Percentiles rank a stretch among this genome's conserved stretches.
Evolutionary conservation across 2,888 invertebrate species (phyloP).

Genomic region (Nymphalis c-album): DNA sequence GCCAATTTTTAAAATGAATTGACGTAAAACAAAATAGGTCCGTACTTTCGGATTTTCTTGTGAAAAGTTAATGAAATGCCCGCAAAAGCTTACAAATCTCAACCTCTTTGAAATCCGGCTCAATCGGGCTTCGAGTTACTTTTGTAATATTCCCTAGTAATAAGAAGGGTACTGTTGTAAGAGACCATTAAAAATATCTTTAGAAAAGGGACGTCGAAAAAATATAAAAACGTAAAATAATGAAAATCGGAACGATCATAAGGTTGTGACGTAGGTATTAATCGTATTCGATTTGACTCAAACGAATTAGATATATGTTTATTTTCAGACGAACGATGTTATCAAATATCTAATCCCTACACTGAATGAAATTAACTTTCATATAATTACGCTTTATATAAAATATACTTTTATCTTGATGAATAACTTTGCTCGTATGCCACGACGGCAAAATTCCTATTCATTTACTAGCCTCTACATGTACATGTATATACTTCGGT

Average conservation of each 20-base stretch:
- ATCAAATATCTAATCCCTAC: not conserved
- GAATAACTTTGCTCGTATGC: too few relatives aligned
- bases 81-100: conserved; percentile 32
- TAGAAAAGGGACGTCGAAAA: conserved; percentile 26
- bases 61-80: conserved; percentile 36
- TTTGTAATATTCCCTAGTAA: conserved; percentile 34
- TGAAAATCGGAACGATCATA: conserved; percentile 35
- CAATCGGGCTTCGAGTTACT: conserved; percentile 35
- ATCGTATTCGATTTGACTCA: conserved; percentile 32
- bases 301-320: conserved; percentile 11
- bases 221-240: conserved; percentile 31
- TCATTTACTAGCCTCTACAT: too few relatives aligned
- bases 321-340: not conserved
- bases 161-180: conserved; percentile 23
- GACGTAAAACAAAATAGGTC: conserved; percentile 20
- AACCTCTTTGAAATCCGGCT: conserved; percentile 35
- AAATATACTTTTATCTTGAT: too few relatives aligned
- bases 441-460: too few relatives aligned
- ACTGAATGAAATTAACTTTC: too few relatives aligned
- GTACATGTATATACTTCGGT: too few relatives aligned
- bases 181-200: conserved; percentile 25
- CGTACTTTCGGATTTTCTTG: conserved; percentile 24
- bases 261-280: conserved; percentile 40
- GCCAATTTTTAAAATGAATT: conserved; percentile 10
- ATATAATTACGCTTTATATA: too few relatives aligned